phyloP scores from a whole-genome alignment of 1,140 invertebrate genomes.

The Sarcophaga peregrina region DNA sequence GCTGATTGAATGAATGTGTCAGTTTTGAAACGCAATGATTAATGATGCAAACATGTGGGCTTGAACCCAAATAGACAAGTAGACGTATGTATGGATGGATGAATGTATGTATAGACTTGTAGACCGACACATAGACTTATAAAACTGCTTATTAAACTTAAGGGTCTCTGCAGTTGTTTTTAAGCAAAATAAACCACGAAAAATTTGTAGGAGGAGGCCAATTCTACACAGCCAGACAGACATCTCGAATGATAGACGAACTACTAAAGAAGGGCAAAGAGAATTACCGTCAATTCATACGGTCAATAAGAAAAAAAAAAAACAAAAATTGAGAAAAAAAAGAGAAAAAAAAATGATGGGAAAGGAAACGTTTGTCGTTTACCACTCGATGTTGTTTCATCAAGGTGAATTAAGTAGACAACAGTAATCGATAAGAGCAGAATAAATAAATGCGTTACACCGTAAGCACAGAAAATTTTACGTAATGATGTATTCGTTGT shows the following conservation, averaged over 20 bases:
- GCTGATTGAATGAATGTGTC: slow-evolving; percentile 47
- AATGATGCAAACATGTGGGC: slow-evolving; percentile 48
- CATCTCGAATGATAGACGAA: not conserved
- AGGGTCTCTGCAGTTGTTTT: slow-evolving; percentile 16
- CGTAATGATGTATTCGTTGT: slow-evolving; percentile 29
- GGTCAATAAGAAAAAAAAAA: slow-evolving; percentile 7
- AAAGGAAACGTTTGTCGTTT: slow-evolving; percentile 22
- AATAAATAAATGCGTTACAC: not conserved
- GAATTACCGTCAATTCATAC: not conserved
- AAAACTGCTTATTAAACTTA: slow-evolving; percentile 32
- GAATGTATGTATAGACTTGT: not conserved
- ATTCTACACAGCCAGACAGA: slow-evolving; percentile 17
- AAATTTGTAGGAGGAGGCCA: slow-evolving; percentile 13
- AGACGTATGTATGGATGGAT: not conserved
- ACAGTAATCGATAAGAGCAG: slow-evolving; percentile 23
- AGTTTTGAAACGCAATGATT: slow-evolving; percentile 47
- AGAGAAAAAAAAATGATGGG: slow-evolving; percentile 21
- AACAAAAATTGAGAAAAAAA: not conserved
- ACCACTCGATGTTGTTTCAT: not conserved
- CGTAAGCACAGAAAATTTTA: not conserved
- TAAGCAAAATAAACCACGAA: slow-evolving; percentile 1
- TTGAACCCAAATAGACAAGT: slow-evolving; percentile 32
- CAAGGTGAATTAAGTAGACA: slow-evolving; percentile 28
- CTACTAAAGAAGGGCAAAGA: not conserved
- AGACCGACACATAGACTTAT: not conserved